Evolutionary conservation across 2,888 invertebrate species (phyloP).

Genomic region (Acrobeloides nanus): DNA sequence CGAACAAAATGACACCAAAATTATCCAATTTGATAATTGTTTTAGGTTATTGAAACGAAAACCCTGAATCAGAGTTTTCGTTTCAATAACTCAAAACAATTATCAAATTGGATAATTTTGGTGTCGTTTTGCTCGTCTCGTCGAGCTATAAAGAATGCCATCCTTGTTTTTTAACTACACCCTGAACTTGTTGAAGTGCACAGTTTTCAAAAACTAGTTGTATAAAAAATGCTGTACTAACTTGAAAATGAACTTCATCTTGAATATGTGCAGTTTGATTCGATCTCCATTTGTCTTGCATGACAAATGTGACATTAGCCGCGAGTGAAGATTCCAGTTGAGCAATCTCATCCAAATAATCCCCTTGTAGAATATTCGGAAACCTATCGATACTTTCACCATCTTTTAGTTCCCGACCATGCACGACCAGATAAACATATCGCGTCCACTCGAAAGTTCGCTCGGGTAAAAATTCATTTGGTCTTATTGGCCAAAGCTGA

Average conservation of each 20-base stretch:
- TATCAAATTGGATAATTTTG: too few species aligned
- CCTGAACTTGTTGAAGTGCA: not conserved
- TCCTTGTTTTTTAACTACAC: not conserved
- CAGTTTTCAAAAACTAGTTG: not conserved
- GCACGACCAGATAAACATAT: slow-evolving; percentile 51
- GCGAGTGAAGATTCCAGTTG: slow-evolving; percentile 43
- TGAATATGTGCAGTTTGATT: slow-evolving; percentile 10
- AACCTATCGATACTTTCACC: slow-evolving; percentile 27
- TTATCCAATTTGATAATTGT: too few species aligned
- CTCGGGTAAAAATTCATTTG: slow-evolving; percentile 51
- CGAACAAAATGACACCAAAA: too few species aligned
- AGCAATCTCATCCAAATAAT: slow-evolving; percentile 44
- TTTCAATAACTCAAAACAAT: too few species aligned
- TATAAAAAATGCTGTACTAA: not conserved
- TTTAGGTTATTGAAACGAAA: too few species aligned
- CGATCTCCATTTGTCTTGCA: slow-evolving; percentile 19
- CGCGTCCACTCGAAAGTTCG: slow-evolving; percentile 52
- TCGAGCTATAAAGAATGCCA: too few species aligned
- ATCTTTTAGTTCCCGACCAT: slow-evolving; percentile 36
- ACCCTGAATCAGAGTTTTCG: too few species aligned
- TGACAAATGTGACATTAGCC: slow-evolving; percentile 32
- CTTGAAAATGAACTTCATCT: slow-evolving; percentile 14
- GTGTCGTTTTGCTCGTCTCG: too few species aligned
- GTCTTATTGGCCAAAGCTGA: slow-evolving; percentile 50
- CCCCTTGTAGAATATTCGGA: slow-evolving; percentile 46